A percentile compares a stretch with the other conserved stretches of the same genome.
These are phyloP conservation scores for Gobio gobio DNA, from an alignment of 2,113 vertebrate species.

Conservation along the genomic window DNA sequence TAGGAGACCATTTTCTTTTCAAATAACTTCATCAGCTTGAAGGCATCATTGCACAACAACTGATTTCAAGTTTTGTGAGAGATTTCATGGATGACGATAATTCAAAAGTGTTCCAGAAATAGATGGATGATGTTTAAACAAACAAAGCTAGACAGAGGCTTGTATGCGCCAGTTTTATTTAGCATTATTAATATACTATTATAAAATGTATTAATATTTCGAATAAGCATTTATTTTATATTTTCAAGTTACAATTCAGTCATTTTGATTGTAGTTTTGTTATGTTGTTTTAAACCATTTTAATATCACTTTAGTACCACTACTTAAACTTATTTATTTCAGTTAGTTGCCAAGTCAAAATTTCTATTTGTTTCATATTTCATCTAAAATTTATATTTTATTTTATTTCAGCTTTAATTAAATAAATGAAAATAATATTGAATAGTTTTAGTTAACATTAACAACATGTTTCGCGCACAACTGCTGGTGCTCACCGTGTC, in stretches of 20 bases:
- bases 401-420: neutral
- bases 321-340: too few relatives aligned
- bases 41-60: neutral
- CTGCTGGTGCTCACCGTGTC: slow-evolving; percentile 84
- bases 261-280: neutral
- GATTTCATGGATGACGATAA: neutral
- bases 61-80: neutral
- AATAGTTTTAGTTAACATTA: neutral
- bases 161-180: too few relatives aligned
- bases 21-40: neutral
- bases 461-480: neutral
- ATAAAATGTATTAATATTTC: neutral
- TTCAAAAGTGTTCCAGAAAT: neutral
- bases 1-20: neutral
- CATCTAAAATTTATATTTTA: neutral
- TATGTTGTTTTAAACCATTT: neutral
- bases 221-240: neutral
- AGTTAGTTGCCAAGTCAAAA: too few relatives aligned
- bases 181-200: neutral
- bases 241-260: neutral
- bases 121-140: neutral
- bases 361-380: too few relatives aligned
- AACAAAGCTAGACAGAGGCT: too few relatives aligned
- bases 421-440: neutral
- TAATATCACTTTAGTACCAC: neutral